Evolutionary conservation across 2,113 vertebrate species (phyloP).

Genomic region (Podarcis raffonei): DNA sequence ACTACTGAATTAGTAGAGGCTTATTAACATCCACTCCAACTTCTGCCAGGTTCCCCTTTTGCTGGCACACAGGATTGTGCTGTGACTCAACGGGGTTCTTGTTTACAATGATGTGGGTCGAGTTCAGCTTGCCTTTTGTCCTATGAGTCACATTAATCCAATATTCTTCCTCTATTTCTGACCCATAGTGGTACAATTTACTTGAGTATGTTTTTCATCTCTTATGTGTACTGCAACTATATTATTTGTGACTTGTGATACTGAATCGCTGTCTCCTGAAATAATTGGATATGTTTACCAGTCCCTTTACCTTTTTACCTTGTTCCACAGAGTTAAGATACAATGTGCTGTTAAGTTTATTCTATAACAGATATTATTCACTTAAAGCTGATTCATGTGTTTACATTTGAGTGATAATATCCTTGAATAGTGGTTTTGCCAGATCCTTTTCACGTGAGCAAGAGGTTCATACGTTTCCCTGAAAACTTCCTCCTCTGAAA

Average conservation of each 20-base stretch:
- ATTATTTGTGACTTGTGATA: neutral
- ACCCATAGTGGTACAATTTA: neutral
- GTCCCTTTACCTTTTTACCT: too few relatives aligned
- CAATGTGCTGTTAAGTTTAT: neutral
- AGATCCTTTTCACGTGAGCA: neutral
- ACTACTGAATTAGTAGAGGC: neutral
- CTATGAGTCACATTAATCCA: neutral
- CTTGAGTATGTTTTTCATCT: neutral
- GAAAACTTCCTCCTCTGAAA: neutral
- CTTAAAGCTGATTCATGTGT: neutral
- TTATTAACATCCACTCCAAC: neutral
- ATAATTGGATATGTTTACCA: neutral
- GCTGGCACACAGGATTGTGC: neutral
- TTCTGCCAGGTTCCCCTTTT: neutral
- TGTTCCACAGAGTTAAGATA: neutral
- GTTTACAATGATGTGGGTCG: neutral
- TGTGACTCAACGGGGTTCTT: neutral
- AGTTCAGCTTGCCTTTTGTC: neutral
- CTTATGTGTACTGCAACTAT: neutral
- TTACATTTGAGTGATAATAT: neutral
- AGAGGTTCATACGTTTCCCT: neutral
- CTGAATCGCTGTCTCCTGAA: neutral
- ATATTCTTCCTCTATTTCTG: accelerated
- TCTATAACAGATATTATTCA: neutral
- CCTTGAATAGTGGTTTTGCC: neutral